Evolutionary conservation across 1,140 invertebrate species (phyloP), one percentile per base, ranked within the genome.

Genomic region (Halesus radiatus): DNA sequence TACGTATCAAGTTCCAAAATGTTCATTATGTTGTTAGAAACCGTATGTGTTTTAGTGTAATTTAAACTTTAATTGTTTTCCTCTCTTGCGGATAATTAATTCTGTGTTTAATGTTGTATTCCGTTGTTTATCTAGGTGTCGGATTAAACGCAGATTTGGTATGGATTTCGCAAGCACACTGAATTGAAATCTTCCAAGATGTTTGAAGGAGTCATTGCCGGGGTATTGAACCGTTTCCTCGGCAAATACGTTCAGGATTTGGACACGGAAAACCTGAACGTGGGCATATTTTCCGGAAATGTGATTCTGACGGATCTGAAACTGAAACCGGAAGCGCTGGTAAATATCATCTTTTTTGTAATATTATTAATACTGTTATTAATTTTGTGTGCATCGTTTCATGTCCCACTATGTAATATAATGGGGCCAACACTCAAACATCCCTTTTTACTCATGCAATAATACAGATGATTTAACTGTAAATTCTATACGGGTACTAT

Each of bases 181-280:
- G 58, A 32, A 58, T 58, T 75, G 54, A 75, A 53, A 75, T n/a
- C 13, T 32, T n/a, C 29, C 54, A 75, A 75, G 54, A 95, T 95
- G 94, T 93, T 96, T 86, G 94, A 96, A 88, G 92, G 94, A 82
- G 92, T 94, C 7, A 93, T 96, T 56, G 94, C 95, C 52, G 92
- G 93, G 66, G 88, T 96, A 81, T 88, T 96, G 6, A 96, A 96
- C 88, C 93, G 94, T 81, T 92, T 95, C 79, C 89, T 96, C 66
- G 95, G 95, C 37, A 94, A 94, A 86, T 96, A 96, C 85, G 92
- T 96, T 3, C 92, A 95, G 85, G 94, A 96, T 86, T 87, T 96
- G 64, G 94, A 96, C 85, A 94, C 94, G 4, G 94, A 95, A 88
- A 94, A 95, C 85, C 91, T 96, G 20, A 95, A 95, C 85, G 92